Conservation (phyloP, 2,113 vertebrate species). For the Poeciliopsis turrubarensis region DNA sequence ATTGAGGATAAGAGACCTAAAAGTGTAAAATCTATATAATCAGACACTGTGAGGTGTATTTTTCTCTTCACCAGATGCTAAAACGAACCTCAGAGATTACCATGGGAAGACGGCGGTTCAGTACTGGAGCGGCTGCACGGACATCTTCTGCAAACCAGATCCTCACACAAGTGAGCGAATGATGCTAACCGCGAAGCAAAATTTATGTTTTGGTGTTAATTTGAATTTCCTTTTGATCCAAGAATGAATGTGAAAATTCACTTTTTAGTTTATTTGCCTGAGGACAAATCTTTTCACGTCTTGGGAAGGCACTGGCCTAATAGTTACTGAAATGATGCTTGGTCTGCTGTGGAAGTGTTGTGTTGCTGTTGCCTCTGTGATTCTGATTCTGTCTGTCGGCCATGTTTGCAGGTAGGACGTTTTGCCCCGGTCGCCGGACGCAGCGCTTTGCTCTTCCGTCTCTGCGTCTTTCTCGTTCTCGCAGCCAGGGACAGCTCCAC, state of each 20-base stretch:
- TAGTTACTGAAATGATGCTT: too few species aligned
- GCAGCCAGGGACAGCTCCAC: slow-evolving; percentile 41
- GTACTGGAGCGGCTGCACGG: slow-evolving; percentile 64
- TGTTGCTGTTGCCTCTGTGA: neutral
- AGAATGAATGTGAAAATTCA: too few species aligned
- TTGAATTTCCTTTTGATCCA: neutral
- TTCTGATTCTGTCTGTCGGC: neutral
- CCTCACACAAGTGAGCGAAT: slow-evolving; percentile 18
- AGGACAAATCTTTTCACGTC: too few species aligned
- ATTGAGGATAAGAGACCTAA: too few species aligned
- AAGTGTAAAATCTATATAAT: neutral
- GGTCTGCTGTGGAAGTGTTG: too few species aligned
- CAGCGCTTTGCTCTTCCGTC: slow-evolving; percentile 14
- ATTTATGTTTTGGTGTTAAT: neutral
- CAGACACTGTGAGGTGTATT: neutral
- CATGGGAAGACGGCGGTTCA: slow-evolving; percentile 67
- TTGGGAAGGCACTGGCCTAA: too few species aligned
- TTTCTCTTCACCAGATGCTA: slow-evolving; percentile 53
- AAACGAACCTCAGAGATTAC: slow-evolving; percentile 64
- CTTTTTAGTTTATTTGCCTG: too few species aligned
- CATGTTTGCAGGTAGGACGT: slow-evolving; percentile 43
- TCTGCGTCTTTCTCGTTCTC: slow-evolving; percentile 32
- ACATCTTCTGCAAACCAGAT: slow-evolving; percentile 49
- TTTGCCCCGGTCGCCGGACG: slow-evolving; percentile 14
- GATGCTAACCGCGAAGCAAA: neutral